A percentile compares a stretch with the other conserved stretches of the same genome.
Evolutionary conservation across 2,888 invertebrate species (phyloP).

Genomic region (Labia minor): DNA sequence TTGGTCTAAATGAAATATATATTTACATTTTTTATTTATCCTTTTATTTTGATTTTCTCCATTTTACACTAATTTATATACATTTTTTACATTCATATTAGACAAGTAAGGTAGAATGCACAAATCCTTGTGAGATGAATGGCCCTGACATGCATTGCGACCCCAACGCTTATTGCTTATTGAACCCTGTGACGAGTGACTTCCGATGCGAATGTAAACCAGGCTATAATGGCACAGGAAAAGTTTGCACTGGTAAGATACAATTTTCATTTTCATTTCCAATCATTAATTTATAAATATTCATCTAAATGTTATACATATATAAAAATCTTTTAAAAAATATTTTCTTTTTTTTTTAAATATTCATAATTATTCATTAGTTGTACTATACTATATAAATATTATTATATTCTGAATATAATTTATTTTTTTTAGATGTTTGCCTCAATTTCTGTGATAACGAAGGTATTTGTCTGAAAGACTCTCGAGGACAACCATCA

Average conservation of each 20-base stretch:
- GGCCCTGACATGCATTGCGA: conserved; percentile 78
- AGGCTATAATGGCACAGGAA: conserved; percentile 81
- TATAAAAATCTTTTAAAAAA: no score
- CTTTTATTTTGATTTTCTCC: no score
- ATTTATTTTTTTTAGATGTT: conserved; percentile 48
- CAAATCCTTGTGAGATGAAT: conserved; percentile 79
- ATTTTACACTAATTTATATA: no score
- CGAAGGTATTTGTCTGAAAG: conserved; percentile 78
- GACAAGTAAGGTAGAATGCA: conserved; percentile 72
- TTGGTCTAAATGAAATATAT: no score
- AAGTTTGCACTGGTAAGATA: conserved; percentile 57
- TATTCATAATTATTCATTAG: no score
- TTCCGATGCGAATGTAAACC: conserved; percentile 88
- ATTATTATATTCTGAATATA: no score
- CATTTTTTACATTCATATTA: conserved; percentile 33
- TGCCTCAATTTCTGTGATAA: conserved; percentile 81
- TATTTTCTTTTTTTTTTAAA: no score
- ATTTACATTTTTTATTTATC: no score
- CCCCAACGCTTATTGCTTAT: conserved; percentile 73
- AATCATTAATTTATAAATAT: neutral
- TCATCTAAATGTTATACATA: neutral
- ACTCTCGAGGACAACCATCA: conserved; percentile 68
- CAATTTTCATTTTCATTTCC: no score
- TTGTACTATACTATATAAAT: no score
- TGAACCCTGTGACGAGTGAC: conserved; percentile 70